Conservation (phyloP, 2,888 invertebrate genomes). For the Bellardia bayeri region DNA sequence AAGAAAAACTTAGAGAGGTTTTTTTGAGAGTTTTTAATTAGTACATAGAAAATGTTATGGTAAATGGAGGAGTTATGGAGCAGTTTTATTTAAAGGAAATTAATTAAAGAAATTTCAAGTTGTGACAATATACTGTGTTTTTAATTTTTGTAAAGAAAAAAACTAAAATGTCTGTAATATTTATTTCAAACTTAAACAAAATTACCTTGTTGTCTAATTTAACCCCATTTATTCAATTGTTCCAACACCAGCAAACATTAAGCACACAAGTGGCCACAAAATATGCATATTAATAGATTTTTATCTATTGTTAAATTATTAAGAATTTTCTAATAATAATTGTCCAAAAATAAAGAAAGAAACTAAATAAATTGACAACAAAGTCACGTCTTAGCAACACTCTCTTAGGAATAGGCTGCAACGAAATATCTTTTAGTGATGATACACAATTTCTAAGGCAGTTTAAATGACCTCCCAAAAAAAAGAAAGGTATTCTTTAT, state of each 20-base stretch:
- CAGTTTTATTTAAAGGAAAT: neutral
- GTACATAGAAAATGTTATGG: conserved; percentile 48
- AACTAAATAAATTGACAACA: conserved; percentile 24
- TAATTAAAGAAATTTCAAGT: neutral
- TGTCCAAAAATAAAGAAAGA: conserved; percentile 5
- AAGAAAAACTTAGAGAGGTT: neutral
- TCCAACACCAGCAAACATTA: neutral
- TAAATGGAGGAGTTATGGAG: conserved; percentile 1
- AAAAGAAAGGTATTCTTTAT: conserved; percentile 17
- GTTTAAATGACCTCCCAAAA: conserved; percentile 55
- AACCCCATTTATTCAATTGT: conserved; percentile 44
- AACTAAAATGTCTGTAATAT: no score
- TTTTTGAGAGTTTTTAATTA: conserved; percentile 51
- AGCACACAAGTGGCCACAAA: conserved; percentile 13
- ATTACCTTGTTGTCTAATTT: conserved; percentile 21
- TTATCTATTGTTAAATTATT: conserved; percentile 28
- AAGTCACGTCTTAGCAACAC: conserved; percentile 63
- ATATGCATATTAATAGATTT: conserved; percentile 23
- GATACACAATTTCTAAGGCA: conserved; percentile 44
- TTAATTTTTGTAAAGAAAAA: no score
- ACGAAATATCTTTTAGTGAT: neutral
- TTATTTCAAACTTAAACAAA: neutral
- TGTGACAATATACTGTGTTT: neutral
- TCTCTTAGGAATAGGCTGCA: conserved; percentile 15
- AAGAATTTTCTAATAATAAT: conserved; percentile 52